Evolutionary conservation across 2,113 vertebrate genomes (phyloP).

Genomic region (Puma concolor): DNA sequence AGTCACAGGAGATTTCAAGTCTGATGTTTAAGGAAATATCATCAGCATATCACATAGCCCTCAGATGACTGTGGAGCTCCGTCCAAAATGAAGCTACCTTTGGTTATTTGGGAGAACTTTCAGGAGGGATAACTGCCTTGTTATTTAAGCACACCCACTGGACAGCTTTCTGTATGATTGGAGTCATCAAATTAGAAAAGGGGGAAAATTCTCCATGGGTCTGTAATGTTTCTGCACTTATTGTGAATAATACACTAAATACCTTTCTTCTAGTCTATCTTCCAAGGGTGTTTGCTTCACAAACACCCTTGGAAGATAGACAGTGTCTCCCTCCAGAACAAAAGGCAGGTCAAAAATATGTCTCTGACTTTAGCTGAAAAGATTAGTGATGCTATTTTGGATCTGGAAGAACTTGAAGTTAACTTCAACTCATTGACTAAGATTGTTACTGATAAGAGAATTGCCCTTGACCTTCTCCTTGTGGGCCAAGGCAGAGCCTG

Average conservation of each 20-base stretch:
- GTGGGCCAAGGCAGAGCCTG: not conserved
- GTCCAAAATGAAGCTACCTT: not conserved
- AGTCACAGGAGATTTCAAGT: not conserved
- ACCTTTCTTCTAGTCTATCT: not conserved
- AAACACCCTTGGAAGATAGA: not conserved
- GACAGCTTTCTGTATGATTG: not conserved
- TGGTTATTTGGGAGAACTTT: not conserved
- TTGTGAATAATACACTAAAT: not conserved
- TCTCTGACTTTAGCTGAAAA: not conserved
- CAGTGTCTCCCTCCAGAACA: not conserved
- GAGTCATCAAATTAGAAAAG: constrained; percentile 14
- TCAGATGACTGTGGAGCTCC: not conserved
- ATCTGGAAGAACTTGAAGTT: not conserved
- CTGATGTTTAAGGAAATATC: not conserved
- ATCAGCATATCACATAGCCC: not conserved
- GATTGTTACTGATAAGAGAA: not conserved
- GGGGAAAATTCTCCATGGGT: not conserved
- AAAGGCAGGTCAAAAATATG: not conserved
- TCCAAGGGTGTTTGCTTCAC: not conserved
- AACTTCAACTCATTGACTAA: not conserved
- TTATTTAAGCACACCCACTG: not conserved
- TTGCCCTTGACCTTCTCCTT: not conserved
- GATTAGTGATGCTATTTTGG: not conserved
- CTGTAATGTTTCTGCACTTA: not conserved
- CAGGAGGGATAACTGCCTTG: not conserved